phyloP scores from a whole-genome alignment of 2,888 invertebrate genomes.

The Pyrrhia umbra region DNA sequence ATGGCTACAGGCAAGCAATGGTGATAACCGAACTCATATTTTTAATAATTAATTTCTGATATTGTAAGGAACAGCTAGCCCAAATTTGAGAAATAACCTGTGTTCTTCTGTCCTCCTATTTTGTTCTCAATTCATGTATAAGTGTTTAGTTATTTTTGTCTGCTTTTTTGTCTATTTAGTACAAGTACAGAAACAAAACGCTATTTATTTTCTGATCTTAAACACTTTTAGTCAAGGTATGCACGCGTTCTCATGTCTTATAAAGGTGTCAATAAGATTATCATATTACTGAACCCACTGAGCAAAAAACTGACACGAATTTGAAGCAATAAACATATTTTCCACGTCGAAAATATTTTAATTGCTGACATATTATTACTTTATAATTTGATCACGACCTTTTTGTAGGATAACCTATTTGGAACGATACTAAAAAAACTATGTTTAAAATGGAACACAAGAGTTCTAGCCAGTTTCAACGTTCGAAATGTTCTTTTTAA shows the following conservation, averaged over 20 bases:
- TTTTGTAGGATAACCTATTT: conserved; percentile 12
- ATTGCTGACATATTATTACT: conserved; percentile 21
- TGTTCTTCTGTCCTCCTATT: too few species aligned
- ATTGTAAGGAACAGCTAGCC: too few species aligned
- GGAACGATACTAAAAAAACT: conserved; percentile 13
- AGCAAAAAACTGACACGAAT: conserved; percentile 26
- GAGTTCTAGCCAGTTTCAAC: background rate
- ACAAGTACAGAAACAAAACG: background rate
- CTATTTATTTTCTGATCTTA: background rate
- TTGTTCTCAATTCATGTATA: too few species aligned
- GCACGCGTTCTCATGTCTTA: background rate
- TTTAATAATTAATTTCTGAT: too few species aligned
- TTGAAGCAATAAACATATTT: conserved; percentile 40
- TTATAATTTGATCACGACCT: conserved; percentile 9
- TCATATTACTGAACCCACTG: conserved; percentile 20
- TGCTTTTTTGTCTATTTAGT: too few species aligned
- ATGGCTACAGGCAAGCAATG: too few species aligned
- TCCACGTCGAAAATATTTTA: conserved; percentile 28
- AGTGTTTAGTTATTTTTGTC: too few species aligned
- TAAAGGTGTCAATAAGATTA: conserved; percentile 20
- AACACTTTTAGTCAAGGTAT: background rate
- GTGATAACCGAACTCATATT: too few species aligned
- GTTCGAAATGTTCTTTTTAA: conserved; percentile 19
- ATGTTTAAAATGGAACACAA: conserved; percentile 50
- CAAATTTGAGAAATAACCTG: too few species aligned